Conservation (phyloP, 2,113 vertebrate genomes). For the Protomyctophum bolini region DNA sequence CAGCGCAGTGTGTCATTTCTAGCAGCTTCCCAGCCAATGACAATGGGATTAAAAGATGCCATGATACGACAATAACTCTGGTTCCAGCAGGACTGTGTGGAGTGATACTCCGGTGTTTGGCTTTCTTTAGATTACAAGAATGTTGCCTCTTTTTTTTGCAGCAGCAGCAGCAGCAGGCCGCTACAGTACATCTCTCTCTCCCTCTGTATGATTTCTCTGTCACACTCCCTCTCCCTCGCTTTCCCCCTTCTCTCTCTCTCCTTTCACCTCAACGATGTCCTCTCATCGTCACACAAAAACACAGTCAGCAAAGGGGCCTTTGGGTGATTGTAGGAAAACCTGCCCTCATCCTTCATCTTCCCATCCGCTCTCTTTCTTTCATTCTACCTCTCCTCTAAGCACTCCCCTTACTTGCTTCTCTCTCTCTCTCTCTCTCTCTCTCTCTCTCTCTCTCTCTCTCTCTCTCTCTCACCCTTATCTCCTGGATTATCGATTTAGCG, state of each 20-base stretch:
- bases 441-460: slow-evolving; percentile 44
- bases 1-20: too few species aligned
- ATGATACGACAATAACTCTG: too few species aligned
- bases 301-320: slow-evolving; percentile 73
- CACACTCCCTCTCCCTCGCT: background rate
- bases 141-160: background rate
- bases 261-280: slow-evolving; percentile 51
- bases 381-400: slow-evolving; percentile 7
- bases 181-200: slow-evolving; percentile 1
- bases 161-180: background rate
- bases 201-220: background rate
- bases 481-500: slow-evolving; percentile 77
- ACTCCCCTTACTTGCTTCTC: background rate
- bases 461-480: slow-evolving; percentile 57
- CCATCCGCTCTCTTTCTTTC: slow-evolving; percentile 46
- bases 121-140: too few species aligned
- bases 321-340: slow-evolving; percentile 73
- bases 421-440: slow-evolving; percentile 32
- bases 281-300: slow-evolving; percentile 64
- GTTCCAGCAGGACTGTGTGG: too few species aligned
- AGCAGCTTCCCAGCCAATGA: too few species aligned
- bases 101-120: too few species aligned
- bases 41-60: too few species aligned
- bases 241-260: slow-evolving; percentile 5
- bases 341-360: slow-evolving; percentile 77